These are phyloP conservation scores for Cheilosia vulpina DNA, from an alignment of 2,888 invertebrate genomes.

Conservation along the genomic window DNA sequence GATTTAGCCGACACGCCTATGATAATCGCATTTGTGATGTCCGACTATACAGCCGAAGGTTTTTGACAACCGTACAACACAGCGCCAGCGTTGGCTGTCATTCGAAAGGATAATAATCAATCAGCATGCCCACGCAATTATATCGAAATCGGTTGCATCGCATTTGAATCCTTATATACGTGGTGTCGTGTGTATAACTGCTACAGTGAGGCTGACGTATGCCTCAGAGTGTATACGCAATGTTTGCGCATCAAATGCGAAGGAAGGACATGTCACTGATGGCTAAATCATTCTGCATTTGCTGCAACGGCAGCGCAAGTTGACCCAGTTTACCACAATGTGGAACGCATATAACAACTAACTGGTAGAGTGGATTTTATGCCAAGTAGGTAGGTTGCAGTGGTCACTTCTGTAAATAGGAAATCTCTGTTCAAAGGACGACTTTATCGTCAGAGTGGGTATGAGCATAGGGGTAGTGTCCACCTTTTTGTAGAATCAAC, in stretches of 20 bases:
- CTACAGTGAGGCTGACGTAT: not conserved
- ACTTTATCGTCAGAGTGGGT: slow-evolving; percentile 14
- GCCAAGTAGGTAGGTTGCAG: slow-evolving; percentile 4
- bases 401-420: slow-evolving; percentile 45
- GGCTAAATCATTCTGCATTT: slow-evolving; percentile 47
- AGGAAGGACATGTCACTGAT: slow-evolving; percentile 60
- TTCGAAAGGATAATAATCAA: slow-evolving; percentile 70
- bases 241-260: slow-evolving; percentile 62
- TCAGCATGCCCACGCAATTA: slow-evolving; percentile 60
- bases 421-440: slow-evolving; percentile 32
- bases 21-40: slow-evolving; percentile 34
- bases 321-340: slow-evolving; percentile 43
- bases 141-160: slow-evolving; percentile 55
- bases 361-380: not conserved
- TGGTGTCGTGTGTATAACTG: not conserved
- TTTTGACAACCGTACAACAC: slow-evolving; percentile 55
- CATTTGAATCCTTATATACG: slow-evolving; percentile 43
- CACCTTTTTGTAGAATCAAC: slow-evolving; percentile 37
- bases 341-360: not conserved
- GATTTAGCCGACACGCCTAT: slow-evolving; percentile 19
- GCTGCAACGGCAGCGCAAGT: slow-evolving; percentile 22
- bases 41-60: not conserved
- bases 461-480: not conserved
- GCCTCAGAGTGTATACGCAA: slow-evolving; percentile 36
- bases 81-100: slow-evolving; percentile 33